phyloP scores from a whole-genome alignment of 2,113 vertebrate species.

The Promerops cafer region DNA sequence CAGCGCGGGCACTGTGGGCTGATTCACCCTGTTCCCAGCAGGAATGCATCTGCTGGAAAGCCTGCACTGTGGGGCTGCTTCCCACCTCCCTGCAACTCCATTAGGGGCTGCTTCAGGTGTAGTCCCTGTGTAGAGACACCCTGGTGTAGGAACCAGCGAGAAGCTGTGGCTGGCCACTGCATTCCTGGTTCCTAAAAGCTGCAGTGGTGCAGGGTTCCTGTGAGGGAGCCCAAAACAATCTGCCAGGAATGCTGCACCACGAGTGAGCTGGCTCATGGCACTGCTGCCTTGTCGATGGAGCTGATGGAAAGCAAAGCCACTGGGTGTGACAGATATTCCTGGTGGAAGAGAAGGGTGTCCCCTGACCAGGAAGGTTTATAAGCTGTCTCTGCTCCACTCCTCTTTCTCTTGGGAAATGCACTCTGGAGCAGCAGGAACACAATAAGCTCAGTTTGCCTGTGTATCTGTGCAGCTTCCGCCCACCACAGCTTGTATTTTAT shows the following conservation, averaged over 20 bases:
- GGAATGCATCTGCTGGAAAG: background rate
- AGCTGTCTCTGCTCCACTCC: background rate
- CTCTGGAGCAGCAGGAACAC: background rate
- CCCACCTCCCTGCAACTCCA: background rate
- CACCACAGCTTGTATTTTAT: background rate
- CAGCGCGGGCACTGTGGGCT: background rate
- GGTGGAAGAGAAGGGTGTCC: background rate
- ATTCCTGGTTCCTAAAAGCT: background rate
- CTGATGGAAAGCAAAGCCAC: background rate
- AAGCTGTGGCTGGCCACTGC: slow-evolving; percentile 3
- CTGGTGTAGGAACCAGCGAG: background rate
- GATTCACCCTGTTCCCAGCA: background rate
- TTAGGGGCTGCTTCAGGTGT: background rate
- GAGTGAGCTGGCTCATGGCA: background rate
- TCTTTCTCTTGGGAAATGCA: background rate
- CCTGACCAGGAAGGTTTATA: background rate
- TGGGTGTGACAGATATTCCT: background rate
- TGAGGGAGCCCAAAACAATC: background rate
- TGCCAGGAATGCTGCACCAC: background rate
- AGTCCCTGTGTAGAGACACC: background rate
- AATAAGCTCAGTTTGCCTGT: slow-evolving; percentile 19
- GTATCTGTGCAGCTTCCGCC: slow-evolving; percentile 4
- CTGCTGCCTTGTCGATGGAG: background rate
- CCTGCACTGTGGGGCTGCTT: background rate
- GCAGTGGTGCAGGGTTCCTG: background rate